Base-by-base conservation (phyloP, 2,113 vertebrate genomes). In the Dasypus novemcinctus region DNA sequence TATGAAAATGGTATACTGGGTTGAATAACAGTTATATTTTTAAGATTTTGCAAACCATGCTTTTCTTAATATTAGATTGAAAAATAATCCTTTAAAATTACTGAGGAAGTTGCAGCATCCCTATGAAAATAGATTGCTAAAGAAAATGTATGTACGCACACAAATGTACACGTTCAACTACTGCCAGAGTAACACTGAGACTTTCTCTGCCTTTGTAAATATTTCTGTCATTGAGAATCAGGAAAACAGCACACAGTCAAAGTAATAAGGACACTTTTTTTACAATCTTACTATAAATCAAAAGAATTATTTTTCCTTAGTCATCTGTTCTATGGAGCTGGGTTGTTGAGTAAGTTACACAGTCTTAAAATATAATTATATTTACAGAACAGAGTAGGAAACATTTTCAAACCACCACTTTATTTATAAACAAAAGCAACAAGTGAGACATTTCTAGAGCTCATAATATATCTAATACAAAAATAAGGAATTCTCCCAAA, bases 341-440 rank as follows among this genome's bases (percentile, higher is more conserved):
- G 78, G 74, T 7, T 87, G 31, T 9, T 83, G 52, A 52, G 31
- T 76, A 33, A 90, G 79, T 61, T 57, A 71, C 2, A 63, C 5
- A 71, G 43, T 61, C 41, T 93, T 71, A 93, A 29, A 36, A 72
- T 23, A 71, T 71, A 10, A 82, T n/a, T 81, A n/a, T 75, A 15
- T 33, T 14, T 33, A 81, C 0, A 93, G 20, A 90, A 87, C 6
- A 81, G n/a, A 95, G 36, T 10, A 90, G 41, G 57, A 78, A 95
- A 92, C 69, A 41, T 59, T 96, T 96, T 95, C 71, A 95, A 95
- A 94, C 29, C 27, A 92, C 68, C 38, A 85, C 83, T 97, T 96
- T 97, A 97, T 97, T 97, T 97, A n/a, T n/a, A n/a, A 91, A 90
- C 54, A 96, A 95, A 95, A 91, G 63, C 57, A 84, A 78, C 38